Conservation (phyloP, 2,888 invertebrate species). For the Masnerella sp. region DNA sequence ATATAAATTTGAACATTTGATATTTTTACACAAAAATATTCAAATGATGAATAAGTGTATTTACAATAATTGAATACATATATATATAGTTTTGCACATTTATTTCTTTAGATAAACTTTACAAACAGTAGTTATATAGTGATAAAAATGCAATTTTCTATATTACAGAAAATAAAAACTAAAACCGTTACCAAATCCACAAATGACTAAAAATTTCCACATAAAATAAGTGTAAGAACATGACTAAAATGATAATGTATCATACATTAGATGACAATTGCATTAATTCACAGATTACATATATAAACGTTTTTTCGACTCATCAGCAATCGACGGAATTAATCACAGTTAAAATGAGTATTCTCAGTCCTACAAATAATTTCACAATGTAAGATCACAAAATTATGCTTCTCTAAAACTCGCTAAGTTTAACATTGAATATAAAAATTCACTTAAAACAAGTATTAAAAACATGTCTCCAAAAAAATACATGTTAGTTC, state of each 20-base stretch:
- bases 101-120: constrained; percentile 8
- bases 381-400: not conserved
- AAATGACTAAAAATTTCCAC: too few species aligned
- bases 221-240: too few species aligned
- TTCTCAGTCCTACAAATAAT: not conserved
- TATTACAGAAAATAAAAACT: not conserved
- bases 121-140: constrained; percentile 9
- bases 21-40: not conserved
- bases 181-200: too few species aligned
- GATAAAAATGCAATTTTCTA: not conserved
- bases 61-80: not conserved
- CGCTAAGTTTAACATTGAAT: too few species aligned
- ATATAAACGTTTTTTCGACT: too few species aligned
- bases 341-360: constrained; percentile 10
- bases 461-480: too few species aligned
- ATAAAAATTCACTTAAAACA: too few species aligned
- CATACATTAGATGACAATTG: too few species aligned
- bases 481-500: too few species aligned
- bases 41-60: not conserved
- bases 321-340: not conserved
- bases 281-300: too few species aligned
- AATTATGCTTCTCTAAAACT: constrained; percentile 3
- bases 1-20: too few species aligned
- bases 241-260: too few species aligned
- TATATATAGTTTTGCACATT: constrained; percentile 2